Conservation (phyloP, 2,113 vertebrate genomes). For the Tachuris rubrigastra region DNA sequence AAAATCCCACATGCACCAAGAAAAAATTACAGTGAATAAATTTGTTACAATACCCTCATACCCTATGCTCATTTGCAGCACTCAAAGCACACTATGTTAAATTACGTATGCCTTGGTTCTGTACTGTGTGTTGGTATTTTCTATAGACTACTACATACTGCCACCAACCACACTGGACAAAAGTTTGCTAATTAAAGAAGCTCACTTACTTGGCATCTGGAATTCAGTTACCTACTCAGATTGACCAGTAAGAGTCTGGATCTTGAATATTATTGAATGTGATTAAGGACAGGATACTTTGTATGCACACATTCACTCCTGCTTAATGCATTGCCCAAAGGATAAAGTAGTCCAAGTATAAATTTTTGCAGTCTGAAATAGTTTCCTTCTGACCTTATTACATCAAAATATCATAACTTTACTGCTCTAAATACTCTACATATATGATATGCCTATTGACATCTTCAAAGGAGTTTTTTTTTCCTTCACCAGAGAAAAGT, state of each 20-base stretch:
- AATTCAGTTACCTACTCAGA: neutral
- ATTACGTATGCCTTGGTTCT: neutral
- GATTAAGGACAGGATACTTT: neutral
- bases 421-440: neutral
- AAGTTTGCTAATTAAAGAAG: neutral
- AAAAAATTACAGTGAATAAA: slow-evolving; percentile 10
- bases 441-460: neutral
- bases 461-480: neutral
- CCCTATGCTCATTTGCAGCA: neutral
- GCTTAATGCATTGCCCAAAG: neutral
- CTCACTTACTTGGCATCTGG: neutral
- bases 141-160: neutral
- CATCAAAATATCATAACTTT: neutral
- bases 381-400: neutral
- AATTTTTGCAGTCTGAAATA: neutral
- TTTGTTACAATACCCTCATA: neutral
- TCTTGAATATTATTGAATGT: neutral
- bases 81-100: neutral
- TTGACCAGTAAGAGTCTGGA: neutral
- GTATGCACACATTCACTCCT: neutral
- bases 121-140: neutral
- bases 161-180: neutral
- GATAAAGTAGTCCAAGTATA: neutral
- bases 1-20: neutral
- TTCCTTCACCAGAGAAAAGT: neutral